A percentile compares a stretch with the other conserved stretches of the same genome.
Evolutionary conservation across 2,888 invertebrate species (phyloP).

Genomic region (Rhyacophila evoluta): DNA sequence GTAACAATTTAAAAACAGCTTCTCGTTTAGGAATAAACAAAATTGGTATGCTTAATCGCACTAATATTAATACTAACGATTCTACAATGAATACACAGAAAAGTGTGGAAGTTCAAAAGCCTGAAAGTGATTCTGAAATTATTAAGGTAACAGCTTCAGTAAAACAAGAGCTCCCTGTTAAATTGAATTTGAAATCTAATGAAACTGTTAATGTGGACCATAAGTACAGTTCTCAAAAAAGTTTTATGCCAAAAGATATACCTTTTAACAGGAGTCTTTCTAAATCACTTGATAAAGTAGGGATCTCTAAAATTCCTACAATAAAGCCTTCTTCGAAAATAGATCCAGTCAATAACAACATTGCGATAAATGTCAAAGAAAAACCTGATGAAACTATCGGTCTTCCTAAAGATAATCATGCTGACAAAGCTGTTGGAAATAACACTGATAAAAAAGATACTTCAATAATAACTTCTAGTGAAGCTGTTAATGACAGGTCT

Average conservation of each 20-base stretch:
- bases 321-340: background rate
- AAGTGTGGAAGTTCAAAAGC: background rate
- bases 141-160: background rate
- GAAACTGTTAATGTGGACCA: background rate
- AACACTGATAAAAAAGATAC: background rate
- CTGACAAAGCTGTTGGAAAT: background rate
- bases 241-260: background rate
- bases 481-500: background rate
- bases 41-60: background rate
- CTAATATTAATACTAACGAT: background rate
- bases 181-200: background rate
- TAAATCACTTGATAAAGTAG: background rate
- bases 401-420: background rate
- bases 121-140: background rate
- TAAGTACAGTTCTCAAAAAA: background rate
- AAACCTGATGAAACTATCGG: background rate
- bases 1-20: background rate
- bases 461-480: background rate
- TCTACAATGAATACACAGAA: background rate
- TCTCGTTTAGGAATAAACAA: constrained; percentile 1
- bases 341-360: background rate
- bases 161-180: background rate
- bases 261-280: background rate
- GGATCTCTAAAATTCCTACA: background rate
- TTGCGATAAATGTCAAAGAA: background rate